A percentile compares a stretch with the other conserved stretches of the same genome.
Conservation (phyloP, 2,888 invertebrate genomes). For the Frankliniella intonsa region DNA sequence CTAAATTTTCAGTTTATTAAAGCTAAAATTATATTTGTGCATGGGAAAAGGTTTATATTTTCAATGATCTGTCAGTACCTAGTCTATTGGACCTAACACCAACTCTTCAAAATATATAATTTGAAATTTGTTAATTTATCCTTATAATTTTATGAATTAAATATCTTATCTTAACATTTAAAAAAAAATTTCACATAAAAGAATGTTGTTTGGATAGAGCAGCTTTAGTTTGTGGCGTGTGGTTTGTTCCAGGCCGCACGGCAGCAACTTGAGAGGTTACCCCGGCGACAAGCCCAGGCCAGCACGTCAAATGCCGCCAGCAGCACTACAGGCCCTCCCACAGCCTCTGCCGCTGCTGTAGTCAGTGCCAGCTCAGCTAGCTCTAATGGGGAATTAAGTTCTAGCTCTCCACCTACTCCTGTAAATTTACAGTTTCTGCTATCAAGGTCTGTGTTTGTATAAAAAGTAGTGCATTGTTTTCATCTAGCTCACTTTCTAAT, state of each 20-base stretch:
- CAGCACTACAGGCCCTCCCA: neutral
- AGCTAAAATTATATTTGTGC: no score
- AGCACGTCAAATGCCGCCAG: constrained; percentile 48
- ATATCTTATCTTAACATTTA: no score
- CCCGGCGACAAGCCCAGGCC: constrained; percentile 72
- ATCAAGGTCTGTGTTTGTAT: constrained; percentile 44
- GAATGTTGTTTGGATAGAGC: neutral
- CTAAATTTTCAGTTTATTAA: no score
- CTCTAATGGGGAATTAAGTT: neutral
- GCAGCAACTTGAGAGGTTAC: constrained; percentile 84
- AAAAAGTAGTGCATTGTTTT: constrained; percentile 35
- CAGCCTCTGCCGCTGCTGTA: constrained; percentile 41
- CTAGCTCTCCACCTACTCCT: neutral
- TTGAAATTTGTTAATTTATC: no score
- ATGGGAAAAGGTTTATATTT: no score
- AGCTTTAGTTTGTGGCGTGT: constrained; percentile 26
- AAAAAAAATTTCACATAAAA: no score
- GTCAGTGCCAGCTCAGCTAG: constrained; percentile 12
- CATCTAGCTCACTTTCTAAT: neutral
- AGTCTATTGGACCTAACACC: no score
- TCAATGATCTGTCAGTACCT: no score
- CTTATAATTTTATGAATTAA: no score
- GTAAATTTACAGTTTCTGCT: constrained; percentile 45
- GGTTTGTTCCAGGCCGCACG: constrained; percentile 62
- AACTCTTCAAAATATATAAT: no score